A percentile compares a stretch with the other conserved stretches of the same genome.
Evolutionary conservation across 2,113 vertebrate genomes (phyloP).

Genomic region (Sinocyclocheilus rhinocerous): DNA sequence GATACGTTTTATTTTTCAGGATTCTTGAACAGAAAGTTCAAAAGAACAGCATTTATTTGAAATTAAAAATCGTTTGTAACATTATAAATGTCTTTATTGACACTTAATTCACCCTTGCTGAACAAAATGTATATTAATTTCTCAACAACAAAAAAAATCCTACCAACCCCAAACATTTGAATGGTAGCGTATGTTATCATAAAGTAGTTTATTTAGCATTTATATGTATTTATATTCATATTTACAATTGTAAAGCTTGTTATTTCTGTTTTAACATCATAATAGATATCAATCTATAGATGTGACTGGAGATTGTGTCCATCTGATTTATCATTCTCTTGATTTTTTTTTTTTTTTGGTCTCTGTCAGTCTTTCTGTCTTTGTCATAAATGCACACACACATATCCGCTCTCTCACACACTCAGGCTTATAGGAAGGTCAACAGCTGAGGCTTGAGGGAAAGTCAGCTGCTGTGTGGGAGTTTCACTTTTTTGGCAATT

Average conservation of each 20-base stretch:
- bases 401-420: neutral
- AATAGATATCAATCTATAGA: neutral
- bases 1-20: neutral
- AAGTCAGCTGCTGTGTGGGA: slow-evolving; percentile 33
- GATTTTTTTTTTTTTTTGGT: neutral
- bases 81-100: too few relatives aligned
- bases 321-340: too few relatives aligned
- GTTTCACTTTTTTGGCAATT: slow-evolving; percentile 14
- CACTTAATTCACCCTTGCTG: too few relatives aligned
- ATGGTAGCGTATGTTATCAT: too few relatives aligned
- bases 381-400: neutral
- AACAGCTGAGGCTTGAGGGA: slow-evolving; percentile 27
- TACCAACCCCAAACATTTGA: too few relatives aligned
- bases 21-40: neutral
- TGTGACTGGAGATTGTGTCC: neutral
- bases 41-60: neutral
- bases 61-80: neutral
- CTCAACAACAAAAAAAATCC: too few relatives aligned
- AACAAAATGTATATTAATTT: too few relatives aligned
- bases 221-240: too few relatives aligned
- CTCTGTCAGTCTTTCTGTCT: neutral
- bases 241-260: too few relatives aligned
- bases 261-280: neutral
- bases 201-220: too few relatives aligned
- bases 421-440: slow-evolving; percentile 15